These are phyloP conservation scores for Chydorus sphaericus DNA, from an alignment of 2,888 invertebrate species.

Conservation along the genomic window DNA sequence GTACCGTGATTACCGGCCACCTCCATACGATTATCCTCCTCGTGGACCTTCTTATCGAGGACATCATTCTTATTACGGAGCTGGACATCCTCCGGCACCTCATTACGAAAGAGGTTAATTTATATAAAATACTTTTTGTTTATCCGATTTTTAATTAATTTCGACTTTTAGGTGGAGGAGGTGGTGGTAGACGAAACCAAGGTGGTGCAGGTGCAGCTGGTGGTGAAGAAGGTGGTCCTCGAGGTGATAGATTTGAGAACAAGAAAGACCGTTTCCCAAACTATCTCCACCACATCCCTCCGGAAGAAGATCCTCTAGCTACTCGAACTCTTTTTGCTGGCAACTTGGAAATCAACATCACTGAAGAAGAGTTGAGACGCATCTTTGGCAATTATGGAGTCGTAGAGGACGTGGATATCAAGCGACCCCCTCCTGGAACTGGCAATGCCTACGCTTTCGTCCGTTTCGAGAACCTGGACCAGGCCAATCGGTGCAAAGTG, in stretches of 20 bases:
- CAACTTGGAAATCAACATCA: conserved; percentile 93
- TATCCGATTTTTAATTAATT: too few relatives aligned
- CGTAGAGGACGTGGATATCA: conserved; percentile 96
- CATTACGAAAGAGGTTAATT: conserved; percentile 11
- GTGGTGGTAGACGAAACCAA: conserved; percentile 5
- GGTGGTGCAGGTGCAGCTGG: conserved; percentile 10
- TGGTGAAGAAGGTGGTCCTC: conserved; percentile 5
- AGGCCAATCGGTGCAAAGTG: conserved; percentile 88
- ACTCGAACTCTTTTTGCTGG: conserved; percentile 95
- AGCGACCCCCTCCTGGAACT: conserved; percentile 86
- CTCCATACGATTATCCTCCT: conserved; percentile 42
- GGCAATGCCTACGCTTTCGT: conserved; percentile 97
- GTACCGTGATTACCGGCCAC: conserved; percentile 31
- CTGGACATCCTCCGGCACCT: conserved; percentile 15
- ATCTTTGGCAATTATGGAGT: conserved; percentile 92
- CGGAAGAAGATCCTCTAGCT: conserved; percentile 90
- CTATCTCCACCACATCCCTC: conserved; percentile 85
- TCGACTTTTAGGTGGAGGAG: neutral
- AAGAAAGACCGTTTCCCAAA: conserved; percentile 94
- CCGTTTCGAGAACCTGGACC: conserved; percentile 85
- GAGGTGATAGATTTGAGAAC: conserved; percentile 32
- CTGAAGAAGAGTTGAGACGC: conserved; percentile 78
- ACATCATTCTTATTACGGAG: conserved; percentile 15
- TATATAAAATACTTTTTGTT: too few relatives aligned
- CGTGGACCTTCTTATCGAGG: conserved; percentile 16